phyloP scores from a whole-genome alignment of 92 coral and sea anemone species.

The Phenganax stokvisi region DNA sequence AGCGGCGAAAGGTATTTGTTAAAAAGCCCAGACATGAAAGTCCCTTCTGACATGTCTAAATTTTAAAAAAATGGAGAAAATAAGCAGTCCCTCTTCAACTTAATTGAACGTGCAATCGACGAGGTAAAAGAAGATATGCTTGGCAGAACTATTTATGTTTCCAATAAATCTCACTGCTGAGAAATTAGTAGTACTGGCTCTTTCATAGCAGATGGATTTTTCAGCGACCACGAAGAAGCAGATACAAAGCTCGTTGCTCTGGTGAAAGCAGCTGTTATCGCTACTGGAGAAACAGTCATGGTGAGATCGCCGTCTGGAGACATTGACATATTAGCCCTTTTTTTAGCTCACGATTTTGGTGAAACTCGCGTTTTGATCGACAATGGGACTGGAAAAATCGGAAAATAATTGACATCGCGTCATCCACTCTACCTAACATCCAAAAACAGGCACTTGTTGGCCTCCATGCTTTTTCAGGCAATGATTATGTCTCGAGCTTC shows the following conservation, averaged over 20 bases:
- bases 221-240: constrained; percentile 17
- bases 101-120: constrained; percentile 11
- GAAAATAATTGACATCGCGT: background rate
- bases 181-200: constrained; percentile 1
- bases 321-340: constrained; percentile 23
- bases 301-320: constrained; percentile 37
- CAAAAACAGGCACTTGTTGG: constrained; percentile 24
- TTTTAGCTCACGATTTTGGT: background rate
- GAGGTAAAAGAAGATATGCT: background rate
- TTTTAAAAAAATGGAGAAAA: background rate
- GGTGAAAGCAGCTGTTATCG: background rate
- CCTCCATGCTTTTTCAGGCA: constrained; percentile 24
- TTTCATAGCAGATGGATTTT: background rate
- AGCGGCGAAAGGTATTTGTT: constrained; percentile 14
- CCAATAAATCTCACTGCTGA: constrained; percentile 14
- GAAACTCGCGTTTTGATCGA: constrained; percentile 10
- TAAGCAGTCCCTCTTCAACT: constrained; percentile 16
- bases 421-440: background rate
- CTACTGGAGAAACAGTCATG: constrained; percentile 20
- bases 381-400: background rate
- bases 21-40: constrained; percentile 9
- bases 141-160: background rate
- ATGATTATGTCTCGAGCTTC: constrained; percentile 30
- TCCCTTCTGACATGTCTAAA: background rate
- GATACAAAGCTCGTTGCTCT: background rate